Evolutionary conservation across 2,888 invertebrate species (phyloP), one percentile per base, ranked within the genome.

Genomic region (Hemistola chrysoprasaria): DNA sequence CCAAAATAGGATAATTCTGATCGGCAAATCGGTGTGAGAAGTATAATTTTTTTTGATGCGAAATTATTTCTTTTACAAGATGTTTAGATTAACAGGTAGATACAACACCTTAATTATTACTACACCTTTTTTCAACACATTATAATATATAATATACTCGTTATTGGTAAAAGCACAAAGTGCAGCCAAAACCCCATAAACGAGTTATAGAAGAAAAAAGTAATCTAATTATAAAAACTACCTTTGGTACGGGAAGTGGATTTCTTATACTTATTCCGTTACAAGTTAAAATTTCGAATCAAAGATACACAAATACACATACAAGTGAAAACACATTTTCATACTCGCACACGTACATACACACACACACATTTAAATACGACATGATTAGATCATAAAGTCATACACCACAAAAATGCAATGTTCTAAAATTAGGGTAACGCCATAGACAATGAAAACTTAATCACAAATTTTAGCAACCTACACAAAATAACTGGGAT

Each of bases 401-500:
- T n/a, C n/a, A n/a, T n/a, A n/a, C 61, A 67, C 66, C 61, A 72
- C 57, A 71, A 63, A 60, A 71, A 67, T 65, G 50, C 62, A 61
- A 62, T 62, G 53, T 34, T 27, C 59, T 57, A 71, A 69, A 65
- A 70, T 67, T 59, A 73, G 74, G 61, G 51, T 51, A 73, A 72
- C 70, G 44, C 53, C 50, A 71, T 77, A 78, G 67, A 77, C 72
- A 80, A 71, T 76, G 65, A 71, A 80, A 83, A 83, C 77, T 74
- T 77, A 79, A 81, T 67, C 43, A 66, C 61, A 66, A 56, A 60
- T 55, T 39, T 53, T 43, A 61, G 59, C 47, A 56, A 43, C 45
- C 39, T 26, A 57, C 53, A 56, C 56, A 58, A 59, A 53, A 53
- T 50, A 39, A 3, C 26, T 8, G 3, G 29, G 21, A 22, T 11